Evolutionary conservation across 2,888 invertebrate species (phyloP).

Genomic region (Drosophila mayaguana): DNA sequence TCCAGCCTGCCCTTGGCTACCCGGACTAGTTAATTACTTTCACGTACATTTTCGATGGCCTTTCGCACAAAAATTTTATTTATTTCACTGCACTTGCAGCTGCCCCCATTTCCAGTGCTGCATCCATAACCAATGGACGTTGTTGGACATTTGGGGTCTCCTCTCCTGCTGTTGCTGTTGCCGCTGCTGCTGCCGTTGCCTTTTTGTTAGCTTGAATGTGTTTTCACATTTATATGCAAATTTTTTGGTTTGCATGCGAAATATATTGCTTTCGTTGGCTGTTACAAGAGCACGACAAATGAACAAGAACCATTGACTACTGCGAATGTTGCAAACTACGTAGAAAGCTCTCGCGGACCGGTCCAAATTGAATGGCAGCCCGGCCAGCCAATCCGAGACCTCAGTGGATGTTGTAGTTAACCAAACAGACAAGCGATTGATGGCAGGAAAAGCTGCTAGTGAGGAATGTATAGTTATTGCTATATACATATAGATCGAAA

Average conservation of each 20-base stretch:
- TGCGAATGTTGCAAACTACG: slow-evolving; percentile 25
- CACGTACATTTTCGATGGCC: slow-evolving; percentile 77
- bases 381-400: slow-evolving; percentile 56
- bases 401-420: slow-evolving; percentile 24
- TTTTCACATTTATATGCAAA: slow-evolving; percentile 80
- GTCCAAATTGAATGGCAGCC: slow-evolving; percentile 56
- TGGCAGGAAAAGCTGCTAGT: not conserved
- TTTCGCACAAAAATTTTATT: slow-evolving; percentile 69
- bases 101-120: slow-evolving; percentile 34
- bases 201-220: slow-evolving; percentile 78
- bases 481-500: not conserved
- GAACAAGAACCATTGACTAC: slow-evolving; percentile 55
- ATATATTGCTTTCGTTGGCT: slow-evolving; percentile 71
- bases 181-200: slow-evolving; percentile 32
- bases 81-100: slow-evolving; percentile 73
- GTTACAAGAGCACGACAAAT: slow-evolving; percentile 64
- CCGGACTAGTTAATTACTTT: slow-evolving; percentile 75
- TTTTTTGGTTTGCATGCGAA: slow-evolving; percentile 76
- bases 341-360: slow-evolving; percentile 16
- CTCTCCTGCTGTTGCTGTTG: slow-evolving; percentile 29
- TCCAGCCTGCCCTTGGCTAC: not conserved
- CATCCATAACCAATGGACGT: slow-evolving; percentile 27
- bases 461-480: not conserved
- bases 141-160: slow-evolving; percentile 23
- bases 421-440: not conserved